Evolutionary conservation across 1,140 invertebrate genomes (phyloP), one percentile per base, ranked within the genome.

Genomic region (Neomicropteryx cornuta): DNA sequence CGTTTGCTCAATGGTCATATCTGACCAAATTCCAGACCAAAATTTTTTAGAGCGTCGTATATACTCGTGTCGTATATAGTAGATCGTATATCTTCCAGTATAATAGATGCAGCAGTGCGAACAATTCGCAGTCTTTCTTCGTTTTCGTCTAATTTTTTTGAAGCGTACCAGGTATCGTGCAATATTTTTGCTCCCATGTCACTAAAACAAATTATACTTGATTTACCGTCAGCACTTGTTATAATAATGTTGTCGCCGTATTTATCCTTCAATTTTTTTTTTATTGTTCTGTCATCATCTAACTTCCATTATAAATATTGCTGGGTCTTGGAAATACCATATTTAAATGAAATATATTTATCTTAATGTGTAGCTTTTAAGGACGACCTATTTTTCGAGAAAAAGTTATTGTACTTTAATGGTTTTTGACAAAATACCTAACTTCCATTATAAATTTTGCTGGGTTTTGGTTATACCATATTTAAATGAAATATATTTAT

Each of bases 81-180:
- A 13, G 42, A 33, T 22, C 46, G n/a, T 10, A 55, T 54, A 35
- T 55, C 52, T 30, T 52, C 37, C 22, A 24, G 10, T n/a, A 53
- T 49, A 10, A 54, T 53, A 27, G 33, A 31, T 3, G 42, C 52
- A 10, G 49, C 51, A 35, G 41, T 34, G 35, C 45, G 32, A 11
- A 54, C 45, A 19, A 50, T 41, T 33, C 45, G 27, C 2, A 35
- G 13, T 17, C 36, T 10, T 30, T 45, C 46, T 19, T 43, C 40
- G 18, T 34, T 21, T 28, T 38, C 19, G 19, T 38, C 39, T 24
- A n/a, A 8, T 24, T 28, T 30, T 28, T 24, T 38, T 17, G 38
- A 19, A n/a, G 11, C 14, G 37, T 41, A 43, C 44, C 47, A 49
- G 14, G n/a, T 13, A 4, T 44, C n/a, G 18, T 21, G 4, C 5